These are phyloP conservation scores for Drosophila orosa DNA, from an alignment of 1,140 invertebrate species.

Conservation along the genomic window DNA sequence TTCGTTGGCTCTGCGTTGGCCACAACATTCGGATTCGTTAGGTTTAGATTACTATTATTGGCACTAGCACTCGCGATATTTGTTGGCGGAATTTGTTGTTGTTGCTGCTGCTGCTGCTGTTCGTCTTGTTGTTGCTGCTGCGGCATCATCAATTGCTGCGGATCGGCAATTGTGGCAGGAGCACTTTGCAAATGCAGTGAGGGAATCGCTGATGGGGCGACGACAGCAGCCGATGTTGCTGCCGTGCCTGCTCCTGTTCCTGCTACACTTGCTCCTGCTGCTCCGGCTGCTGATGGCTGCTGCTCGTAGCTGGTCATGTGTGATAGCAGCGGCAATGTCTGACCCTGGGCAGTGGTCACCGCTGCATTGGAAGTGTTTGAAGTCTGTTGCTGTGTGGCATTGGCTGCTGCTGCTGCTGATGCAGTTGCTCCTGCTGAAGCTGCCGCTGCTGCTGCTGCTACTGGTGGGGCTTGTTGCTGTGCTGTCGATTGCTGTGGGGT, in stretches of 20 bases:
- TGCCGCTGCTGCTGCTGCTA: constrained; percentile 18
- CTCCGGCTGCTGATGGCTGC: constrained; percentile 19
- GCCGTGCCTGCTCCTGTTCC: constrained; percentile 24
- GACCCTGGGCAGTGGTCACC: constrained; percentile 52
- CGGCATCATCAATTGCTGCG: constrained; percentile 67
- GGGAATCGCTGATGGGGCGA: constrained; percentile 29
- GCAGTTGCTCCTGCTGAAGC: constrained; percentile 6
- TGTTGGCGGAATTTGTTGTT: constrained; percentile 63
- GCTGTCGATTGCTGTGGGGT: constrained; percentile 39
- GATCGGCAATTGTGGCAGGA: constrained; percentile 76
- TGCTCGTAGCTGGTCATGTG: constrained; percentile 74
- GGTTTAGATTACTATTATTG: constrained; percentile 72
- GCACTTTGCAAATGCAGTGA: constrained; percentile 67
- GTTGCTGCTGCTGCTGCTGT: constrained; percentile 40
- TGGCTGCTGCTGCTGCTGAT: constrained; percentile 3
- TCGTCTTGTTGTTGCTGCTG: constrained; percentile 38
- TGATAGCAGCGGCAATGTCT: constrained; percentile 73
- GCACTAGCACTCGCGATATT: constrained; percentile 81
- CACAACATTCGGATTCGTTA: constrained; percentile 61
- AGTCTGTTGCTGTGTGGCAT: constrained; percentile 40
- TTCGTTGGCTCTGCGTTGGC: constrained; percentile 35
- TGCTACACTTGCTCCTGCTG: constrained; percentile 31
- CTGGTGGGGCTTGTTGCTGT: constrained; percentile 55
- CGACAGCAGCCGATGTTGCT: constrained; percentile 22
- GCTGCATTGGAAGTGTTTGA: constrained; percentile 57